These are phyloP conservation scores for Argynnis bischoffii DNA, from an alignment of 2,888 invertebrate genomes.

Conservation along the genomic window DNA sequence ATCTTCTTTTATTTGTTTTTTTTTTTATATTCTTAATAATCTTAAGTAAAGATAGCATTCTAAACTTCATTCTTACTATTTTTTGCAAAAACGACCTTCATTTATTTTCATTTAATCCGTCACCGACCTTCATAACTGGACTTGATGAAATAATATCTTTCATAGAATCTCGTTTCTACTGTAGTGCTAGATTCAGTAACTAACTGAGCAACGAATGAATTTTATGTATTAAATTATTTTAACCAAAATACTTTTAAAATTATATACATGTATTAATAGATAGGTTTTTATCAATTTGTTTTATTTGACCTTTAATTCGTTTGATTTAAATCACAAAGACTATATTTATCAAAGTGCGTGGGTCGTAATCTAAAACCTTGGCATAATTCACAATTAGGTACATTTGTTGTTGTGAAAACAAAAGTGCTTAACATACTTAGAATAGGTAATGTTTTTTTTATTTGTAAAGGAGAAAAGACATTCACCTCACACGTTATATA, in stretches of 20 bases:
- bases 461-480: too few species aligned
- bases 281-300: too few species aligned
- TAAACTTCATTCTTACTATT: not conserved
- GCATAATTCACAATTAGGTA: slow-evolving; percentile 7
- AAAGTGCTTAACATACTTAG: too few species aligned
- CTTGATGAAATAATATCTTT: slow-evolving; percentile 9
- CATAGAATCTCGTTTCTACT: slow-evolving; percentile 7
- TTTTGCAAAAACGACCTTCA: not conserved
- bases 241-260: too few species aligned
- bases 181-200: not conserved
- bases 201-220: not conserved
- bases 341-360: slow-evolving; percentile 9
- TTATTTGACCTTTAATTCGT: too few species aligned
- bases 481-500: too few species aligned
- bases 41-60: too few species aligned
- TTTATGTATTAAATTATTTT: not conserved
- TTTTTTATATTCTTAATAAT: too few species aligned
- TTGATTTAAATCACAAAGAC: slow-evolving; percentile 2
- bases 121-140: not conserved
- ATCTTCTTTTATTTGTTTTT: too few species aligned
- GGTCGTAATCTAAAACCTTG: slow-evolving; percentile 13
- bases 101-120: slow-evolving; percentile 6
- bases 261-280: too few species aligned
- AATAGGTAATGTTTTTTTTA: too few species aligned
- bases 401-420: not conserved